Evolutionary conservation across 2,113 vertebrate genomes (phyloP), one percentile per base, ranked within the genome.

Genomic region (Mystacornis crossleyi): DNA sequence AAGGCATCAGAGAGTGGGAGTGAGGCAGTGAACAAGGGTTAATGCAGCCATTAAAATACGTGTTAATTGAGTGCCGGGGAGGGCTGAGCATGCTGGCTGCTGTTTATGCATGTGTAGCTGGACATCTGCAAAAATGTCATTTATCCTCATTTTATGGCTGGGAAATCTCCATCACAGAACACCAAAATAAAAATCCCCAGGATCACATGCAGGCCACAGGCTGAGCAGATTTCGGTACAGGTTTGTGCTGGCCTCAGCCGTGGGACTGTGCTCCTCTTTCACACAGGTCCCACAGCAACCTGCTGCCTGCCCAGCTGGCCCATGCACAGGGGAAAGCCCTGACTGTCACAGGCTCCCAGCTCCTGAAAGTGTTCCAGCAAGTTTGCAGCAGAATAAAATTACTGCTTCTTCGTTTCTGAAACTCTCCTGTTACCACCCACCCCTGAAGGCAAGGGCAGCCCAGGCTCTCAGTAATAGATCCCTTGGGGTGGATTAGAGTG

Each of bases 161-260:
- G 40, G 29, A 78, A 73, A 78, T 19, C 26, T 84, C 81, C 34
- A 28, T 7, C 0, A 0, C 38, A 73, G 67, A 82, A 28, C 3
- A 19, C 21, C 42, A 42, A 72, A 74, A 53, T 38, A 42, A 82
- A 57, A 23, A 45, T 58, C 15, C n/a, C 10, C 10, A 8, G 14
- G 12, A 29, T 20, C 15, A 24, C 66, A 18, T 0, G 1, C 8
- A 38, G 51, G 20, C 7, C 42, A 50, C 8, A 26, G 28, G 23
- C 23, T 50, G 69, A 47, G 47, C 20, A 19, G 69, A 9, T 67
- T 67, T 74, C 54, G 38, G 29, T 40, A 13, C 18, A 38, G 23
- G 20, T 29, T 90, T 4, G 3, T 48, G n/a, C 62, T 60, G 25
- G 28, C 18, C 31, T 18, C 1, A 4, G 55, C 50, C 0, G 0